Evolutionary conservation across 2,113 vertebrate genomes (phyloP).

Genomic region (Atrichornis clamosus): DNA sequence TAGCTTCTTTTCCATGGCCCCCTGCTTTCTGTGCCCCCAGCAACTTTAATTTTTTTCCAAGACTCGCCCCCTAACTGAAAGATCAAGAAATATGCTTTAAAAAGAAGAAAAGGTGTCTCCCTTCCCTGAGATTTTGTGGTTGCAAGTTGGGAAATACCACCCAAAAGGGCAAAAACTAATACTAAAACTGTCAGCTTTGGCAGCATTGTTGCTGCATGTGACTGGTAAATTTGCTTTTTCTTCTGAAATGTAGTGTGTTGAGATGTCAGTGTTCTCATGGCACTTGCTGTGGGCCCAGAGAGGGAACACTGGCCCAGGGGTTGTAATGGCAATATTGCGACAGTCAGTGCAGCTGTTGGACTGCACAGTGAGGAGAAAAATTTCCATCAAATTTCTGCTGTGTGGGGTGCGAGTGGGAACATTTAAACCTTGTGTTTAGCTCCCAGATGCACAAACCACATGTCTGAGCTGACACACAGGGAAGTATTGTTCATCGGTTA

Average conservation of each 20-base stretch:
- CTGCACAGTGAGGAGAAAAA: background rate
- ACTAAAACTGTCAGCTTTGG: background rate
- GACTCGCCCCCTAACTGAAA: background rate
- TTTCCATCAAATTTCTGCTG: background rate
- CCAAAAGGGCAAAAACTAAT: background rate
- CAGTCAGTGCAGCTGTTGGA: background rate
- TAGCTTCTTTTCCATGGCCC: background rate
- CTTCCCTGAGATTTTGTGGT: background rate
- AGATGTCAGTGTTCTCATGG: background rate
- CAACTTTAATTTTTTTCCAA: background rate
- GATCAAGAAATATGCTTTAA: background rate
- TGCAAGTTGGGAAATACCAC: background rate
- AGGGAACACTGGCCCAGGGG: accelerated
- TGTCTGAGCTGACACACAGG: constrained; percentile 54
- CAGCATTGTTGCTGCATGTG: background rate
- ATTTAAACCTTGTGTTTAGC: background rate
- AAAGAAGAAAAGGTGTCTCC: background rate
- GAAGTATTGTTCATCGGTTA: constrained; percentile 53
- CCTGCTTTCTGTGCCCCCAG: background rate
- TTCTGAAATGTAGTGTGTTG: background rate
- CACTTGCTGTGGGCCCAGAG: background rate
- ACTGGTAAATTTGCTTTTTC: background rate
- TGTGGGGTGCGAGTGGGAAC: background rate
- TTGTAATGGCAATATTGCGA: background rate
- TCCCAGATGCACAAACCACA: constrained; percentile 60